Evolutionary conservation across 1,140 invertebrate species (phyloP), one percentile per base, ranked within the genome.

Genomic region (Brachionus sp.): DNA sequence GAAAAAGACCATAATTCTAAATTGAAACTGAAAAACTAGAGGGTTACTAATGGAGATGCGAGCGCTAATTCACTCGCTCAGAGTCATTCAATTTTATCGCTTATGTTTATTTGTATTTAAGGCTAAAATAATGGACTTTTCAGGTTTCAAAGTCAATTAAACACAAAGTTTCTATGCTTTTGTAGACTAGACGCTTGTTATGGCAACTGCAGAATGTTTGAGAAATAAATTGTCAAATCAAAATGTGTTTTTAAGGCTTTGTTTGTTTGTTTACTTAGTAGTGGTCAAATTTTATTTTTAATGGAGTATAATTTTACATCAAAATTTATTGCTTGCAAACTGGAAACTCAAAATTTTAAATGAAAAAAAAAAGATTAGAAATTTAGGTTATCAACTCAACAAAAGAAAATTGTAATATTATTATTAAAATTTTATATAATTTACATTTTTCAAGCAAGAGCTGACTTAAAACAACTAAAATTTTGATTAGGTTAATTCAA

Each of bases 71-170:
- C 7, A 13, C 39, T 42, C 12, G 39, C 50, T 57, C 7, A 25
- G 50, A 57, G 50, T 19, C 50, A n/a, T 25, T 7, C 3, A 33
- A 33, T 25, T 66, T 33, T 13, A 66, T 66, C n/a, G 53, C 4
- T 0, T 66, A n/a, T 66, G 13, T 66, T 29, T 37, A 37, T 70
- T 70, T 70, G 66, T 42, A 70, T 70, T 42, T 70, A 13, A 25
- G 66, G 66, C 66, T 70, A 23, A 19, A 70, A 70, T 70, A 37
- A 39, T 37, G 16, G 66, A 37, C 66, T 70, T 70, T 66, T 66
- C 64, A 66, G 66, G 66, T 23, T 70, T 70, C 66, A 70, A 70
- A 70, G 66, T 70, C 66, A 70, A 70, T 70, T 70, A 70, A 70
- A 19, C 13, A 37, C 5, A 37, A 19, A 37, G 35, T 37, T 39